Evolutionary conservation across 1,140 invertebrate genomes (phyloP).

Genomic region (Frieseomelitta varia): DNA sequence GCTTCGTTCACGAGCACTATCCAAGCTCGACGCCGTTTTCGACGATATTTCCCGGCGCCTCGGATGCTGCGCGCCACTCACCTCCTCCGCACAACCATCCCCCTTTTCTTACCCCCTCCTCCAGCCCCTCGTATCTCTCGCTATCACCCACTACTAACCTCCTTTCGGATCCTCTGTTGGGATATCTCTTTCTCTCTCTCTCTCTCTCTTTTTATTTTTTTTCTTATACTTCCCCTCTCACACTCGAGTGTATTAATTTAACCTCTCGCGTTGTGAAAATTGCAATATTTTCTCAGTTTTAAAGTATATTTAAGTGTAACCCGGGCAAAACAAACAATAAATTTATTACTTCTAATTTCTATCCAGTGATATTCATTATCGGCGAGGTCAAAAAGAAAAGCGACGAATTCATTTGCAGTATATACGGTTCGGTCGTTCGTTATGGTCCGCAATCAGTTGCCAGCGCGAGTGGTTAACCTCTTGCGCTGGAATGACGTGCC

Average conservation of each 20-base stretch:
- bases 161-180: constrained; percentile 4
- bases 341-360: too few relatives aligned
- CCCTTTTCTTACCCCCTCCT: not conserved
- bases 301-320: too few relatives aligned
- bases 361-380: too few relatives aligned
- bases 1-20: constrained; percentile 29
- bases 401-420: too few relatives aligned
- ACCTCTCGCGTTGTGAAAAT: too few relatives aligned
- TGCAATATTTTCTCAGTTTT: too few relatives aligned
- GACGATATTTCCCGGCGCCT: constrained; percentile 26
- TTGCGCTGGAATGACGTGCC: too few relatives aligned
- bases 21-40: constrained; percentile 6
- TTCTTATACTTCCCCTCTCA: not conserved
- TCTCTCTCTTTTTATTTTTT: not conserved
- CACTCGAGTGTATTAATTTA: not conserved
- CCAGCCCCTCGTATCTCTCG: not conserved
- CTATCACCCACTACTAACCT: constrained; percentile 22
- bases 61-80: constrained; percentile 41
- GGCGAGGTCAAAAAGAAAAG: too few relatives aligned
- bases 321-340: too few relatives aligned
- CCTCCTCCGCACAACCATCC: not conserved
- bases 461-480: too few relatives aligned
- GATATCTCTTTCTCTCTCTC: not conserved
- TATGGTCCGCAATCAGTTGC: too few relatives aligned
- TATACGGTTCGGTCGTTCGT: too few relatives aligned